These are phyloP conservation scores for Bombycilla garrulus DNA, from an alignment of 2,113 vertebrate genomes.

Conservation along the genomic window DNA sequence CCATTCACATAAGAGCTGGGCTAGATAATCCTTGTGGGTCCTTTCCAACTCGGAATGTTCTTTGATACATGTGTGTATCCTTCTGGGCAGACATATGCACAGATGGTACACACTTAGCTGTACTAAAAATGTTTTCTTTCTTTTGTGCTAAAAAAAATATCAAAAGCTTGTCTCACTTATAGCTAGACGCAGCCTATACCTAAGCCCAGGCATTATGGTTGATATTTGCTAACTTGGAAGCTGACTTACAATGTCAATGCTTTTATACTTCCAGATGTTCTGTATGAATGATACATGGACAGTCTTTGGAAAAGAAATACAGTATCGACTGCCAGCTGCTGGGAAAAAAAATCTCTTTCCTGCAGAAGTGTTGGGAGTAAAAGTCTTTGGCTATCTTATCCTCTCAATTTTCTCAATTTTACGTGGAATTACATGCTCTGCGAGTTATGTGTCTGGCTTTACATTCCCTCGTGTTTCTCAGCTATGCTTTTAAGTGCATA, in stretches of 20 bases:
- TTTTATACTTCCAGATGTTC: not conserved
- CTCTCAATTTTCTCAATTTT: not conserved
- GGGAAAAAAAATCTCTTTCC: not conserved
- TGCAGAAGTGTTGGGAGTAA: not conserved
- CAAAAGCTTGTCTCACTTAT: not conserved
- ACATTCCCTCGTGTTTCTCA: not conserved
- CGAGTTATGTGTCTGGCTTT: not conserved
- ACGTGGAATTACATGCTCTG: not conserved
- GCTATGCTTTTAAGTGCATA: not conserved
- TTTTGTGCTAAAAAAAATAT: not conserved
- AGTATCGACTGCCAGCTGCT: not conserved
- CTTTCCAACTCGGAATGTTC: not conserved
- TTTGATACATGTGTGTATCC: not conserved
- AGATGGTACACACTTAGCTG: not conserved
- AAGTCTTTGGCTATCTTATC: not conserved
- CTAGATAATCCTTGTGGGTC: accelerated
- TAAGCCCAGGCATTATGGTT: not conserved
- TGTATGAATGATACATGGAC: not conserved
- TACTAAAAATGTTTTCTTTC: not conserved
- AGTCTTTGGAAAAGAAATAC: not conserved
- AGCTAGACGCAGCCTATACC: not conserved
- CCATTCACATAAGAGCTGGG: not conserved
- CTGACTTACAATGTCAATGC: accelerated
- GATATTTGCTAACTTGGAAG: not conserved
- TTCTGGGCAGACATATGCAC: not conserved